Evolutionary conservation across 2,888 invertebrate species (phyloP), one percentile per base, ranked within the genome.

Genomic region (Zaprionus lineosus): DNA sequence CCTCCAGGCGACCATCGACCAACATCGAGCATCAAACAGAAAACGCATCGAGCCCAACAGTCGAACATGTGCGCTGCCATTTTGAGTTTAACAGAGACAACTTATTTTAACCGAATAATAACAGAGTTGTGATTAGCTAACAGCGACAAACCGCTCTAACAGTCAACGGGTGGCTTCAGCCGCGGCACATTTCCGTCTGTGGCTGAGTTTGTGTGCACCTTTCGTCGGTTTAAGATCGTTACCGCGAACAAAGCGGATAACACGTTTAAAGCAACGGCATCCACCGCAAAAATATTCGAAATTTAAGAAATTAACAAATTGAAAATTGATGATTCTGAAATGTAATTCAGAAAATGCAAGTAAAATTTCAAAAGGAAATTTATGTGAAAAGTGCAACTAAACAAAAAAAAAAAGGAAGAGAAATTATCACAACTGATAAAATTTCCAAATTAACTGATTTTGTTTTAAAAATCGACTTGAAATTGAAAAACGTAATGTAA

Each of bases 141-240:
- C 57, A 62, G 62, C 12, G 7, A 6, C n/a, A n/a, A 19, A 19
- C 18, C 8, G 36, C 33, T 16, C 19, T 31, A 51, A 61, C 37
- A 39, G 36, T 52, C 44, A 8, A 47, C 37, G 47, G 43, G 43
- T 29, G 34, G 56, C 41, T 47, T 19, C 51, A 44, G 50, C 46
- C 51, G 26, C 53, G 33, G 40, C 33, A 28, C 33, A 29, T 31
- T 59, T 51, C 41, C 59, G 47, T 53, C 46, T 59, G 61, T 57
- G 46, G 63, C 64, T 73, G 63, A 89, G 88, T 89, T 86, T 86
- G 78, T 77, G 76, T 84, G 85, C 79, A 86, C 82, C 88, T 81
- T 83, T 86, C 87, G 88, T 87, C 87, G 87, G 76, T 79, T 86
- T 70, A 53, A 87, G 87, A 86, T 82, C 88, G 88, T 69, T 69